Evolutionary conservation across 2,888 invertebrate species (phyloP).

Genomic region (Hipparchia sbordonii): DNA sequence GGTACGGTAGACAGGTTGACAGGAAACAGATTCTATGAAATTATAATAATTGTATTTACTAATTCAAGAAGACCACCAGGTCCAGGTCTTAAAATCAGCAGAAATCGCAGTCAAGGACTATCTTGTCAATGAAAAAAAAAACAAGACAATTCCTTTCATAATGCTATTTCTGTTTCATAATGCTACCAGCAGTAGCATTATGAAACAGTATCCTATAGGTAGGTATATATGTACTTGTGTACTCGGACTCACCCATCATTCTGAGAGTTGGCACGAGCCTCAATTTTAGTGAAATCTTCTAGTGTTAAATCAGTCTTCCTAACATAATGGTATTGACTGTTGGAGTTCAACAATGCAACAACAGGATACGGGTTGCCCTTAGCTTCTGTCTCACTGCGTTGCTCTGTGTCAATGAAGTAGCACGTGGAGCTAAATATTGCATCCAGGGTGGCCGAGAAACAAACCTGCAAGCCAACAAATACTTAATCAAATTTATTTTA

Average conservation of each 20-base stretch:
- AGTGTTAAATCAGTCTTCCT: conserved; percentile 19
- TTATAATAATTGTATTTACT: too few relatives aligned
- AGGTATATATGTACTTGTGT: neutral
- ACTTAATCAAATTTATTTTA: neutral
- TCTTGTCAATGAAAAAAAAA: too few relatives aligned
- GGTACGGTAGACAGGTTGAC: too few relatives aligned
- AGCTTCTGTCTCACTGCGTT: neutral
- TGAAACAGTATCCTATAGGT: too few relatives aligned
- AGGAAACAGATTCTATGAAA: too few relatives aligned
- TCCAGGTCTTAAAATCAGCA: too few relatives aligned
- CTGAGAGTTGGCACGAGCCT: conserved; percentile 30
- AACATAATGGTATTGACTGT: neutral
- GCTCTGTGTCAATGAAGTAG: conserved; percentile 50
- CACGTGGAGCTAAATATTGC: conserved; percentile 57
- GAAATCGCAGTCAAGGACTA: too few relatives aligned
- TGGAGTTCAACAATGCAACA: too few relatives aligned
- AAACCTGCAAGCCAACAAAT: conserved; percentile 50
- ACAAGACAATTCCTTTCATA: too few relatives aligned
- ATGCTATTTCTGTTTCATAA: too few relatives aligned
- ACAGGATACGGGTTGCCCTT: neutral
- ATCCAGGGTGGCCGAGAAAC: conserved; percentile 56
- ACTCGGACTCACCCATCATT: conserved; percentile 51
- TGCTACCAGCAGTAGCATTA: too few relatives aligned
- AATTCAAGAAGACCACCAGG: too few relatives aligned
- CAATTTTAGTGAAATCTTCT: conserved; percentile 40